Conservation (phyloP, 2,888 invertebrate genomes). For the Tiliacea aurago region DNA sequence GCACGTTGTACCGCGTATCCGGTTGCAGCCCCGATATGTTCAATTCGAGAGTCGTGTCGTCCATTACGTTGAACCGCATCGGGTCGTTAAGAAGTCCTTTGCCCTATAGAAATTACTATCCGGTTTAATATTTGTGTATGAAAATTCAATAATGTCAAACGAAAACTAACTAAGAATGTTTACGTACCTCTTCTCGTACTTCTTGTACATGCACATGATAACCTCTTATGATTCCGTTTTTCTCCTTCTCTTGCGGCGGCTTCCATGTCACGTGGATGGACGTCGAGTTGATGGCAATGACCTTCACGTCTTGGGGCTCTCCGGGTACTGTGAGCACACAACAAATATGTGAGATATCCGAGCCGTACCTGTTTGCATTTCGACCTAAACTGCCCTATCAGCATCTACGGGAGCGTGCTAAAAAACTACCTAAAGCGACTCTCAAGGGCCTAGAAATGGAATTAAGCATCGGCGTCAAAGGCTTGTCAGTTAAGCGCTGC, state of each 20-base stretch:
- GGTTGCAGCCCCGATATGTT: conserved; percentile 98
- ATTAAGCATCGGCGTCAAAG: conserved; percentile 79
- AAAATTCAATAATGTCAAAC: too few species aligned
- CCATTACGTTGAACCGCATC: conserved; percentile 96
- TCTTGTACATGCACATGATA: conserved; percentile 99
- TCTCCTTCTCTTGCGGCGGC: conserved; percentile 96
- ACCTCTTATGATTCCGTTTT: conserved; percentile 98
- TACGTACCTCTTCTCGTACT: conserved; percentile 93
- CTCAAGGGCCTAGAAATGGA: conserved; percentile 80
- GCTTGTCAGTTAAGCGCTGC: conserved; percentile 76
- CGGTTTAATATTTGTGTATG: conserved; percentile 4
- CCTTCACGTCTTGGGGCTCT: conserved; percentile 98
- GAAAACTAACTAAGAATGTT: too few species aligned
- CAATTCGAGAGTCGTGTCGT: conserved; percentile 94
- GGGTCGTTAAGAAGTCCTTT: conserved; percentile 96
- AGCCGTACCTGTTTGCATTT: conserved; percentile 70
- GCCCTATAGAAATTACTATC: conserved; percentile 85
- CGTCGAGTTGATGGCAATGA: conserved; percentile 98
- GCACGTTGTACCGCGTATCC: conserved; percentile 97
- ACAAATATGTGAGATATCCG: conserved; percentile 71
- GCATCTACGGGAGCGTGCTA: conserved; percentile 89
- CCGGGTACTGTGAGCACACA: conserved; percentile 96
- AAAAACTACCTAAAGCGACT: conserved; percentile 85
- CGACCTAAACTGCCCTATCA: conserved; percentile 90
- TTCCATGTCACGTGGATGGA: conserved; percentile 98